A percentile compares a stretch with the other conserved stretches of the same genome.
Evolutionary conservation across 1,140 invertebrate species (phyloP).

Genomic region (Tachypleus tridentatus): DNA sequence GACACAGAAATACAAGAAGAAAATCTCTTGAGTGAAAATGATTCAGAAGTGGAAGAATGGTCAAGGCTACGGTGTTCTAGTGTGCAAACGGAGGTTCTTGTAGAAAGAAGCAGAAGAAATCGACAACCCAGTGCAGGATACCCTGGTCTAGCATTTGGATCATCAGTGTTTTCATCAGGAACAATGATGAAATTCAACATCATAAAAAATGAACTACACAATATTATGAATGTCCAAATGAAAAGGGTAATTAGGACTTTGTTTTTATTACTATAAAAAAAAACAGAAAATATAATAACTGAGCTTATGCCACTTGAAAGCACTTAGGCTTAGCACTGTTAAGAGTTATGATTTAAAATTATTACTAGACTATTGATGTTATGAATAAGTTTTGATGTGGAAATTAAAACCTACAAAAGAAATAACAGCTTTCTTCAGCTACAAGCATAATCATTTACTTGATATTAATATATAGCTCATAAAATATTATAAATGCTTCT

Average conservation of each 20-base stretch:
- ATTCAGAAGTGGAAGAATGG: slow-evolving; percentile 47
- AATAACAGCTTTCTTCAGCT: too few relatives aligned
- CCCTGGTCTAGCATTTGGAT: slow-evolving; percentile 77
- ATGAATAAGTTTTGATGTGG: too few relatives aligned
- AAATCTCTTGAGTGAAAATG: slow-evolving; percentile 49
- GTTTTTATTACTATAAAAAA: slow-evolving; percentile 3
- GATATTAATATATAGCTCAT: too few relatives aligned
- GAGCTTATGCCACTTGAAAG: too few relatives aligned
- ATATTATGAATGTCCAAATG: slow-evolving; percentile 89
- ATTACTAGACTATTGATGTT: too few relatives aligned
- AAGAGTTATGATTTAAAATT: too few relatives aligned
- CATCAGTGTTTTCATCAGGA: slow-evolving; percentile 86
- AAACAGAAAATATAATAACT: too few relatives aligned
- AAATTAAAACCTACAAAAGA: too few relatives aligned
- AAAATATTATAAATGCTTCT: too few relatives aligned
- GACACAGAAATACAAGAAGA: not conserved
- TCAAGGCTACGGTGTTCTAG: slow-evolving; percentile 71
- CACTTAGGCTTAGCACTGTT: too few relatives aligned
- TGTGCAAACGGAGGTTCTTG: slow-evolving; percentile 70
- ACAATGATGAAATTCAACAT: slow-evolving; percentile 96
- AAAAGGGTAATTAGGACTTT: slow-evolving; percentile 69
- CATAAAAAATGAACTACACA: slow-evolving; percentile 92
- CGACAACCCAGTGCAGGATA: slow-evolving; percentile 66
- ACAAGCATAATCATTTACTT: too few relatives aligned
- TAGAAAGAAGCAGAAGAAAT: slow-evolving; percentile 52